A percentile compares a stretch with the other conserved stretches of the same genome.
Conservation (phyloP, 2,113 vertebrate species). For the Uropsilus gracilis region DNA sequence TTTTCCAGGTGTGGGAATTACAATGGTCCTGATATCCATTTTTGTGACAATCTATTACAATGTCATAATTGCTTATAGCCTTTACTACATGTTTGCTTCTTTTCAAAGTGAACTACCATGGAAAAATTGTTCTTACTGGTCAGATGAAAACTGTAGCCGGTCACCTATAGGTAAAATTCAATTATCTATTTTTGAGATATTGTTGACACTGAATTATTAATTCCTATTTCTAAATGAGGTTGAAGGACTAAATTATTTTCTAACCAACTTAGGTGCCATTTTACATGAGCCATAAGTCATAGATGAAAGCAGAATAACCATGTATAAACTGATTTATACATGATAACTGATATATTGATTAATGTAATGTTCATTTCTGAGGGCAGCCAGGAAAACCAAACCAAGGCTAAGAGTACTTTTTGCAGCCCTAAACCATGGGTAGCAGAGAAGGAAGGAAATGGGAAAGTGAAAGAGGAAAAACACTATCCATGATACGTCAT, state of each 20-base stretch:
- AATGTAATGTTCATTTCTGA: constrained; percentile 4
- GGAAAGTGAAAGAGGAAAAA: neutral
- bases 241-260: constrained; percentile 4
- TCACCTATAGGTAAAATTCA: constrained; percentile 84
- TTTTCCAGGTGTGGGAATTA: constrained; percentile 93
- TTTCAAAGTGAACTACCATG: constrained; percentile 94
- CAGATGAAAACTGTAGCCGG: constrained; percentile 88
- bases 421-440: neutral
- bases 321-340: neutral
- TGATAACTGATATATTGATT: neutral
- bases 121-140: constrained; percentile 88
- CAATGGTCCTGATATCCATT: constrained; percentile 91
- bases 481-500: neutral
- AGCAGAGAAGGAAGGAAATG: constrained; percentile 28
- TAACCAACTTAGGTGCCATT: neutral
- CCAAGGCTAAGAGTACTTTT: neutral
- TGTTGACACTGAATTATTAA: neutral
- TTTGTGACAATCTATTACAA: constrained; percentile 94
- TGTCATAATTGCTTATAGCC: constrained; percentile 93
- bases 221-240: neutral
- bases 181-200: constrained; percentile 23
- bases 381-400: neutral
- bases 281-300: neutral
- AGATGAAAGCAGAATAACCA: neutral
- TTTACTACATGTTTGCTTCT: constrained; percentile 96